Evolutionary conservation across 2,797 vertebrate species (phyloP).

Genomic region (Diceros bicornis): DNA sequence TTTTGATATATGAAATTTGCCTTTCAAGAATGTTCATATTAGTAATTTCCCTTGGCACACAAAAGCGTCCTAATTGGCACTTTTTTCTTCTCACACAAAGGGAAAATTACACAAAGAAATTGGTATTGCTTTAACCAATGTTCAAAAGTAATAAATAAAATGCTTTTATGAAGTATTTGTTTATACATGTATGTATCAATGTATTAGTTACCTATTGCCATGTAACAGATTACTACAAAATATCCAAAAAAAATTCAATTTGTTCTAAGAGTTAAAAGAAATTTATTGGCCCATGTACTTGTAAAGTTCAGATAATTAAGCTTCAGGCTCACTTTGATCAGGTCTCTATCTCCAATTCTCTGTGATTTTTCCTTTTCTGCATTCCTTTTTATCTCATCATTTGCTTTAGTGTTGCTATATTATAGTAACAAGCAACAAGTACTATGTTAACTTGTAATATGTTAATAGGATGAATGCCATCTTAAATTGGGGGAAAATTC

Average conservation of each 20-base stretch:
- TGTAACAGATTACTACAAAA: neutral
- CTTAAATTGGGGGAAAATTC: neutral
- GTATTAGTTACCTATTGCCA: neutral
- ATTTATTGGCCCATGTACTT: neutral
- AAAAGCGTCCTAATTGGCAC: neutral
- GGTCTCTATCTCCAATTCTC: neutral
- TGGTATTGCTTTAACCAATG: neutral
- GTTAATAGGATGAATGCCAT: neutral
- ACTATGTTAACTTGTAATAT: neutral
- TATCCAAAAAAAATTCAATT: neutral
- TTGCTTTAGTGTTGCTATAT: neutral
- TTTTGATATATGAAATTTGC: constrained; percentile 48
- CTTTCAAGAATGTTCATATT: constrained; percentile 1
- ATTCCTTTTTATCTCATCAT: neutral
- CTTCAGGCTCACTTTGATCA: neutral
- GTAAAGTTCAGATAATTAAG: neutral
- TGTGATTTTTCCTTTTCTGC: neutral
- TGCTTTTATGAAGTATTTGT: neutral
- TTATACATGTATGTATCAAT: neutral
- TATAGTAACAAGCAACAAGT: neutral
- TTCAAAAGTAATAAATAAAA: constrained; percentile 22
- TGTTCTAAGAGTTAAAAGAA: neutral
- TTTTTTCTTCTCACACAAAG: neutral
- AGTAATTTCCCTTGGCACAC: neutral
- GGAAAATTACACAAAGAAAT: neutral